These are phyloP conservation scores for Myotis pilosus DNA, from an alignment of 2,797 vertebrate genomes.

Conservation along the genomic window DNA sequence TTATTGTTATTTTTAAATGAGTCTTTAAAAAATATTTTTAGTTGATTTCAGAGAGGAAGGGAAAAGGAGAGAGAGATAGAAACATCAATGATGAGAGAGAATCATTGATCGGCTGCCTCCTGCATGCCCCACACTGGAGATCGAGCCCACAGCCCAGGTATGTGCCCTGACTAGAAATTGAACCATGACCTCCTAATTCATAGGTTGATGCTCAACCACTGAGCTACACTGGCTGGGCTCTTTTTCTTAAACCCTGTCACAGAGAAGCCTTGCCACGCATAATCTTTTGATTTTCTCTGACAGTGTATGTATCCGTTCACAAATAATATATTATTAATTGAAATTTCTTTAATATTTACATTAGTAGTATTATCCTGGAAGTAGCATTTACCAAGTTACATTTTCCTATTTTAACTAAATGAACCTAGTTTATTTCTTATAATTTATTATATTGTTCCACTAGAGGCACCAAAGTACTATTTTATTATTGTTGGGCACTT, in stretches of 20 bases:
- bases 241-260: not conserved
- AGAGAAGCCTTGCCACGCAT: not conserved
- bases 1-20: not conserved
- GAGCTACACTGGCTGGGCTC: not conserved
- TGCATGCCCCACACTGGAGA: not conserved
- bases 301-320: not conserved
- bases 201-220: not conserved
- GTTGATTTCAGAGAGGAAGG: not conserved
- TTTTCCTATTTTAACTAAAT: slow-evolving; percentile 15
- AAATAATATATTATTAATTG: not conserved
- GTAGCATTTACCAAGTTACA: not conserved
- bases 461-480: not conserved
- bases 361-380: not conserved
- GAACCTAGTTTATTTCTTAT: not conserved
- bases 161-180: not conserved
- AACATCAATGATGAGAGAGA: not conserved
- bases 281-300: not conserved
- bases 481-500: not conserved
- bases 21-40: not conserved
- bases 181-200: not conserved
- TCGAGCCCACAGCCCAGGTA: not conserved
- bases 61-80: not conserved
- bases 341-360: not conserved
- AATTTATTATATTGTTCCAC: not conserved
- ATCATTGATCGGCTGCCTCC: not conserved